Base-by-base conservation (phyloP, 2,888 invertebrate genomes). In the Drosophila pegasa region DNA sequence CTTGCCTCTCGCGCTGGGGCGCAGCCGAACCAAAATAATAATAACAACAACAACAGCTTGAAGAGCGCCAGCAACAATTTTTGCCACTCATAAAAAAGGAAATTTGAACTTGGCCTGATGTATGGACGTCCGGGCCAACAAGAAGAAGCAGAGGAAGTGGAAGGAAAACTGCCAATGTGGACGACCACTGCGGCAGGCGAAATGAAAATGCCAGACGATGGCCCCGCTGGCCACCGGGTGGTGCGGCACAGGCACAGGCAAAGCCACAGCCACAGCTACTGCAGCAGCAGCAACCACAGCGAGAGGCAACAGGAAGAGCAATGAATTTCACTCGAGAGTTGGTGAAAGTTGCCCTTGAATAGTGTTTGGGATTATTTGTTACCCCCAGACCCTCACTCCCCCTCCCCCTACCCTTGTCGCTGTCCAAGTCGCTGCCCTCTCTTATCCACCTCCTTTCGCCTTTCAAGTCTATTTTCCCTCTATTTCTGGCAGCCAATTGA, bases 341-440 rank as follows among this genome's bases (percentile, higher is more conserved):
- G 88, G 89, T 87, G 89, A 86, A 86, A 89, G 88, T 89, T 89
- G 89, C 89, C 85, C 89, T 86, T 89, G 89, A 89, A 87, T 77
- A 73, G 85, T 84, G 81, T 87, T 81, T 68, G 66, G 76, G 81
- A 86, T 88, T 82, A 88, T 78, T 60, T 47, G n/a, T 37, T 50
- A 14, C 31, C 20, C 18, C 27, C 9, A 22, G 14, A n/a, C 51
- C 35, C 35, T 22, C 40, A 16, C n/a, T 0, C 1, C 1, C 9
- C 22, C 48, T 1, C 22, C 33, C 3, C 2, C n/a, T 29, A n/a
- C n/a, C n/a, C n/a, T n/a, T n/a, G n/a, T n/a, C n/a, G n/a, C 47
- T 16, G 1, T 37, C 16, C 29, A n/a, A n/a, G n/a, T n/a, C n/a
- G n/a, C n/a, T 18, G 12, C 22, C 9, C 18, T 3, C 20, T 31